Conservation (phyloP, 2,888 invertebrate genomes). For the Camponotus fellah region DNA sequence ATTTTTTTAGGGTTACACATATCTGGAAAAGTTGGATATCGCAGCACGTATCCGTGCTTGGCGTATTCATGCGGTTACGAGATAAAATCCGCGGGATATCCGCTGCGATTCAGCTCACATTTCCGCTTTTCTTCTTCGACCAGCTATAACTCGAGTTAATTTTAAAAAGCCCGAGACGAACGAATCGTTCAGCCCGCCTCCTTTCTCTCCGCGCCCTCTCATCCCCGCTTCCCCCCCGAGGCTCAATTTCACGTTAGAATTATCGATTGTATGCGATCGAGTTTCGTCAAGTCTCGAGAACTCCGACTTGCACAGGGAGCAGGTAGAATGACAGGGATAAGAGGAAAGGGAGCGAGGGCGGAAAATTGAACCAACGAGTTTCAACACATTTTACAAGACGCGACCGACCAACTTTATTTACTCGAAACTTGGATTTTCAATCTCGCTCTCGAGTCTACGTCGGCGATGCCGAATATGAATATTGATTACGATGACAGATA, state of each 20-base stretch:
- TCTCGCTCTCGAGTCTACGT: constrained; percentile 11
- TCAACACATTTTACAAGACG: constrained; percentile 31
- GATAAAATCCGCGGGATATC: constrained; percentile 40
- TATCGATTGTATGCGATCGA: constrained; percentile 58
- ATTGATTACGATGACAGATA: constrained; percentile 15
- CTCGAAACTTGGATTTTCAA: constrained; percentile 38
- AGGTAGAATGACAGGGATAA: constrained; percentile 7
- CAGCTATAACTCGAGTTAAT: constrained; percentile 45
- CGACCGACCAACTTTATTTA: constrained; percentile 48
- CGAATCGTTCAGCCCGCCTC: constrained; percentile 20
- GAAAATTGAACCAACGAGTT: constrained; percentile 27
- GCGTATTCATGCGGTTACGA: constrained; percentile 39
- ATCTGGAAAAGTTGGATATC: constrained; percentile 25
- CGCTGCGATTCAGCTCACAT: constrained; percentile 43
- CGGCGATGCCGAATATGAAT: constrained; percentile 24
- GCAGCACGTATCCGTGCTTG: constrained; percentile 11
- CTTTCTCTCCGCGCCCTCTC: neutral
- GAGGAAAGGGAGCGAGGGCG: neutral
- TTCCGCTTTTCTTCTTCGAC: constrained; percentile 35
- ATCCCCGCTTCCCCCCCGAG: neutral
- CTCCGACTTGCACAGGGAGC: constrained; percentile 28
- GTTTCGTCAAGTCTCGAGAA: constrained; percentile 37
- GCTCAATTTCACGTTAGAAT: constrained; percentile 55
- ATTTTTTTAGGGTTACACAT: constrained; percentile 13
- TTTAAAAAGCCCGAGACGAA: constrained; percentile 59